phyloP scores from a whole-genome alignment of 2,888 invertebrate genomes.

The Asteroscopus sphinx region DNA sequence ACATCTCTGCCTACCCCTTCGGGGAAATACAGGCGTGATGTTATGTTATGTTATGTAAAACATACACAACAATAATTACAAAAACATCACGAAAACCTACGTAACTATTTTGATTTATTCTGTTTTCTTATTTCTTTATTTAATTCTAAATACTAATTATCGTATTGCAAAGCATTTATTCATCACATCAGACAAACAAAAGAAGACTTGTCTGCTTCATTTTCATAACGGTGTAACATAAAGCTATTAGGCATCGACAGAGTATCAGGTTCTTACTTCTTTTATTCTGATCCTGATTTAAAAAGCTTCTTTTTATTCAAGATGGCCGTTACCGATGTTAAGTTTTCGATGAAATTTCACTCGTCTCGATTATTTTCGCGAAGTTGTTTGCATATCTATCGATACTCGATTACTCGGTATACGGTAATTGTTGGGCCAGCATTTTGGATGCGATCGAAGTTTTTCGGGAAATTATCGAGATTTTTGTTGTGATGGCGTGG shows the following conservation, averaged over 20 bases:
- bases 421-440: slow-evolving; percentile 36
- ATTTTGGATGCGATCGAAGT: slow-evolving; percentile 27
- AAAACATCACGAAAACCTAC: too few species aligned
- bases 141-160: too few species aligned
- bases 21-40: too few species aligned
- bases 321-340: slow-evolving; percentile 52
- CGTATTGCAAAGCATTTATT: too few species aligned
- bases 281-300: slow-evolving; percentile 45
- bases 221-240: slow-evolving; percentile 52
- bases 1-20: too few species aligned
- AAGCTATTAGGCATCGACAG: slow-evolving; percentile 16
- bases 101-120: too few species aligned
- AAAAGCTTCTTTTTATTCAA: slow-evolving; percentile 37
- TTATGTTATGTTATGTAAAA: too few species aligned
- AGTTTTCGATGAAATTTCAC: slow-evolving; percentile 57
- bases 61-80: too few species aligned
- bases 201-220: not conserved
- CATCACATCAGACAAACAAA: not conserved
- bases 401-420: slow-evolving; percentile 36
- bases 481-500: slow-evolving; percentile 23
- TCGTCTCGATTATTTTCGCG: slow-evolving; percentile 50
- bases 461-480: slow-evolving; percentile 35
- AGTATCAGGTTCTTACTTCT: slow-evolving; percentile 50
- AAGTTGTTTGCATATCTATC: slow-evolving; percentile 65
- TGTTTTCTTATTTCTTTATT: too few species aligned